Evolutionary conservation across 1,140 invertebrate species (phyloP).

Genomic region (Brachionus asplanchnoidis): DNA sequence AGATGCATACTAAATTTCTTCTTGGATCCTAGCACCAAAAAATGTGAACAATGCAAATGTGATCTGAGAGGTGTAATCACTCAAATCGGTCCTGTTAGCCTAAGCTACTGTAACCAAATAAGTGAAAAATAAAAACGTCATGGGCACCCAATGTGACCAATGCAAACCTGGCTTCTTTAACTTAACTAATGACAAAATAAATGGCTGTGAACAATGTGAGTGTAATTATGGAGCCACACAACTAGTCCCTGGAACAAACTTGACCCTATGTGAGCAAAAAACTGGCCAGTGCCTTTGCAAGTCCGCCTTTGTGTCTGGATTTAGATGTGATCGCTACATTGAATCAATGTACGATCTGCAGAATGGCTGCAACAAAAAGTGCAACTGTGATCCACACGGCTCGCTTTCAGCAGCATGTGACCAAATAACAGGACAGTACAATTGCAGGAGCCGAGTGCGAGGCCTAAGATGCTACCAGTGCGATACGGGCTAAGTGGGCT

Average conservation of each 20-base stretch:
- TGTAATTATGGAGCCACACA: slow-evolving; percentile 46
- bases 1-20: slow-evolving; percentile 46
- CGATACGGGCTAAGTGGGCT: slow-evolving; percentile 68
- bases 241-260: slow-evolving; percentile 56
- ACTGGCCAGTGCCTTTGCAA: slow-evolving; percentile 80
- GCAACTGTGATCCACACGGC: slow-evolving; percentile 62
- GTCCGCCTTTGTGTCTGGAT: slow-evolving; percentile 81
- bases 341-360: slow-evolving; percentile 71
- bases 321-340: slow-evolving; percentile 78
- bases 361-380: slow-evolving; percentile 73
- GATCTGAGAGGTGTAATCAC: slow-evolving; percentile 81
- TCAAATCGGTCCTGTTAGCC: slow-evolving; percentile 70
- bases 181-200: slow-evolving; percentile 62
- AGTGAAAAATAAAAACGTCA: slow-evolving; percentile 74
- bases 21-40: slow-evolving; percentile 60
- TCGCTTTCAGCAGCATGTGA: slow-evolving; percentile 58
- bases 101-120: slow-evolving; percentile 72
- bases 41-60: slow-evolving; percentile 81
- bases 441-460: slow-evolving; percentile 79
- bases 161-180: slow-evolving; percentile 89
- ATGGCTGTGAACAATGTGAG: slow-evolving; percentile 74
- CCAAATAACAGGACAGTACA: slow-evolving; percentile 69
- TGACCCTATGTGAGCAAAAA: slow-evolving; percentile 76
- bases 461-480: slow-evolving; percentile 96
- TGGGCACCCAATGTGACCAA: slow-evolving; percentile 75